These are phyloP conservation scores for Odocoileus virginianus DNA, from an alignment of 2,113 vertebrate genomes.

Conservation along the genomic window DNA sequence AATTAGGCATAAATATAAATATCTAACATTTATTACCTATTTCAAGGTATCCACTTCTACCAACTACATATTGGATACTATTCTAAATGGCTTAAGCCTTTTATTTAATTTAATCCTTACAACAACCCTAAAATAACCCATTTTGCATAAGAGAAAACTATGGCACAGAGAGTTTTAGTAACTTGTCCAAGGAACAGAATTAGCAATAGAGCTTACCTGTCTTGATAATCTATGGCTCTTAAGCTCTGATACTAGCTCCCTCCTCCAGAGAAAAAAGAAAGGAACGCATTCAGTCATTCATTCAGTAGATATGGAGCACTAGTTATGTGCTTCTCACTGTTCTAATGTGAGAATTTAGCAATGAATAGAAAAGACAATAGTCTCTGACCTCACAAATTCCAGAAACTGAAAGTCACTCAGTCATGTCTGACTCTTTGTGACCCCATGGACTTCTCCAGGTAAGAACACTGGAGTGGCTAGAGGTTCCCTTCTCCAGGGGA, in stretches of 20 bases:
- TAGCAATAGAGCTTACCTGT: not conserved
- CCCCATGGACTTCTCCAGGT: not conserved
- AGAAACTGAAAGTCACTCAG: not conserved
- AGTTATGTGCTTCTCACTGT: not conserved
- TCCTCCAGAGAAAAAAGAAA: not conserved
- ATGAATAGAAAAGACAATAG: not conserved
- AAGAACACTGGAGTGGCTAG: not conserved
- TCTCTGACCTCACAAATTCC: not conserved
- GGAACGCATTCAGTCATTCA: not conserved
- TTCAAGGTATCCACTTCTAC: not conserved
- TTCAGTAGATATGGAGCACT: not conserved
- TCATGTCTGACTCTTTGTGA: not conserved
- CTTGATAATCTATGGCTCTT: not conserved
- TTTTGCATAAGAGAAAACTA: not conserved
- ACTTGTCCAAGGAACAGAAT: not conserved
- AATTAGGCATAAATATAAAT: not conserved
- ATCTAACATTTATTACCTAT: not conserved
- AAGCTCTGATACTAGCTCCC: not conserved
- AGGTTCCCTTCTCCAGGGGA: not conserved
- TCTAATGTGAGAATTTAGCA: not conserved
- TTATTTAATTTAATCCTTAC: not conserved
- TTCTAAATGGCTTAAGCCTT: not conserved
- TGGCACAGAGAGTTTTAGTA: not conserved
- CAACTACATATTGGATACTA: not conserved
- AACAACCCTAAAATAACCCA: not conserved